Evolutionary conservation across 2,113 vertebrate genomes (phyloP), one percentile per base, ranked within the genome.

Genomic region (Nyctibius bracteatus): DNA sequence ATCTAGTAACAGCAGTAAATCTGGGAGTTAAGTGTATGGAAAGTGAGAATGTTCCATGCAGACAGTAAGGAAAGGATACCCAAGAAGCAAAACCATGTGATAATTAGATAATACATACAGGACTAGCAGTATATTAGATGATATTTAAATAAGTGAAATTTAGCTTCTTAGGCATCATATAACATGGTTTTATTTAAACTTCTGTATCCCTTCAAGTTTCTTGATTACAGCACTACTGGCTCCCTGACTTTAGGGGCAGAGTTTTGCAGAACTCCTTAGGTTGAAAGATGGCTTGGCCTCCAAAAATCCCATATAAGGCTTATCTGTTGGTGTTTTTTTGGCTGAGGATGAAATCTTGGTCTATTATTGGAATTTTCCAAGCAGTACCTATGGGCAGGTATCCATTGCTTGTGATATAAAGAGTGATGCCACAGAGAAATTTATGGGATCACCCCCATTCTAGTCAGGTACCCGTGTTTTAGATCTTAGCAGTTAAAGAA

Each of bases 401-500:
- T 22, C 12, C 55, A 41, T 17, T 39, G 35, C 5, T 25, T 81
- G 15, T 58, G 46, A 43, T 73, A 35, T 39, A 65, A 90, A 86
- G 6, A 25, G 19, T 77, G 67, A 70, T 58, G 55, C 65, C 41
- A 54, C 31, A 84, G 31, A 86, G 22, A 81, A 70, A 24, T 81
- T 83, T 12, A 49, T 68, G 24, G 19, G 17, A 41, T 81, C n/a
- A 65, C 6, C 7, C 11, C 20, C 62, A 80, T 71, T 95, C 67
- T 90, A 90, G 92, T 96, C 73, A 97, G 65, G 68, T 73, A 88
- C 46, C 39, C 82, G 25, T 74, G 31, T 46, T 87, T 87, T 54
- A 92, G 92, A 84, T 37, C 41, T 51, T 86, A 84, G n/a, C 63
- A 90, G 85, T 11, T 94, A 95, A 96, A 97, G 90, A 96, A 55